A percentile compares a stretch with the other conserved stretches of the same genome.
Evolutionary conservation across 2,113 vertebrate species (phyloP).

Genomic region (Clupea harengus): DNA sequence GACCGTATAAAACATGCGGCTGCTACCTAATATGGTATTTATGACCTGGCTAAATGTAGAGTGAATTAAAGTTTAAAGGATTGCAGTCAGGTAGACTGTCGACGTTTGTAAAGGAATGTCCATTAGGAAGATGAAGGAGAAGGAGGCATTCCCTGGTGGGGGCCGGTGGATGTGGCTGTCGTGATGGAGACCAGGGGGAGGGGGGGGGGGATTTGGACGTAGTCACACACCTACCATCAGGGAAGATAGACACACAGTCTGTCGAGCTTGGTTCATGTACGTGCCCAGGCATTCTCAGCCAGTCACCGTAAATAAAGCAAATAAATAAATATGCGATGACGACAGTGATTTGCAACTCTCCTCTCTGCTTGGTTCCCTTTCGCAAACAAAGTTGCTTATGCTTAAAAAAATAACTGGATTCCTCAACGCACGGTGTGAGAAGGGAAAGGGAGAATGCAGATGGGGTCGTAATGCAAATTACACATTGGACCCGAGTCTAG

Average conservation of each 20-base stretch:
- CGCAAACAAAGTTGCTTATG: constrained; percentile 24
- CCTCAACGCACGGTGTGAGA: background rate
- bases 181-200: constrained; percentile 27
- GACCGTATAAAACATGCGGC: constrained; percentile 86
- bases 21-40: constrained; percentile 98
- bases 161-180: constrained; percentile 44
- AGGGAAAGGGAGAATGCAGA: background rate
- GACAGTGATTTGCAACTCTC: background rate
- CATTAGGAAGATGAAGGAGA: constrained; percentile 95
- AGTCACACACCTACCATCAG: constrained; percentile 69
- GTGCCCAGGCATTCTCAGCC: constrained; percentile 56
- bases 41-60: constrained; percentile 97
- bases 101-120: constrained; percentile 84
- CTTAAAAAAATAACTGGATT: constrained; percentile 55
- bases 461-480: constrained; percentile 37
- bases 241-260: constrained; percentile 68
- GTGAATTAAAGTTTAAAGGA: constrained; percentile 99
- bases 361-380: background rate
- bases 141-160: constrained; percentile 74
- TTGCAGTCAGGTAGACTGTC: constrained; percentile 93
- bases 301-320: constrained; percentile 25
- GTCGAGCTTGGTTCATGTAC: constrained; percentile 41
- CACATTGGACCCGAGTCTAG: constrained; percentile 50
- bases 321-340: background rate
- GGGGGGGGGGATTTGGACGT: constrained; percentile 38